phyloP scores from a whole-genome alignment of 64 coral and sea anemone genomes.

The Porites australiensis region DNA sequence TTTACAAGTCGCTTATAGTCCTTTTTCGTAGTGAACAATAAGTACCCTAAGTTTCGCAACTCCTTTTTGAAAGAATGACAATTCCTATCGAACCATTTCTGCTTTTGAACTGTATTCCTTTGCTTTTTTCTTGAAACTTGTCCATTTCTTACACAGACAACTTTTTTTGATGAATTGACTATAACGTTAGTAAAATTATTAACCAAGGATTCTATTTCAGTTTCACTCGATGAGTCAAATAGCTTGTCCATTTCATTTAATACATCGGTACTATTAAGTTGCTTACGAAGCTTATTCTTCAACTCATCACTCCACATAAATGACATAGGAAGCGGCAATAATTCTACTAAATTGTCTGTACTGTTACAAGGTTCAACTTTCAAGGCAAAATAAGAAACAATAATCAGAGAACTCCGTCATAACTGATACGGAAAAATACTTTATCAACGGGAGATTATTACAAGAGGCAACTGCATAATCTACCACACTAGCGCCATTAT shows the following conservation, averaged over 20 bases:
- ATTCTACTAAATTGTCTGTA: background rate
- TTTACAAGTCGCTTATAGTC: slow-evolving; percentile 23
- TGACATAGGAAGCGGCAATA: slow-evolving; percentile 23
- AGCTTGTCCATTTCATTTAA: slow-evolving; percentile 21
- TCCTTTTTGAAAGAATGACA: slow-evolving; percentile 44
- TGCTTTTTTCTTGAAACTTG: no score
- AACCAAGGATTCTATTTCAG: no score
- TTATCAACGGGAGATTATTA: slow-evolving; percentile 13
- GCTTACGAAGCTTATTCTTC: background rate
- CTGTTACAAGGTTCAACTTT: background rate
- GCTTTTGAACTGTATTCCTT: background rate
- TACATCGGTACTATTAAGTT: slow-evolving; percentile 8
- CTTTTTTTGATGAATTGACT: background rate
- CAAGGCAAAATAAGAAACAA: slow-evolving; percentile 19
- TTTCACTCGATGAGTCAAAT: no score
- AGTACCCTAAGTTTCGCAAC: slow-evolving; percentile 28
- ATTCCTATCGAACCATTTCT: slow-evolving; percentile 40
- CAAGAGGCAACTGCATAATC: slow-evolving; percentile 61
- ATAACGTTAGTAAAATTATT: no score
- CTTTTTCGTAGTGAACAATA: slow-evolving; percentile 39
- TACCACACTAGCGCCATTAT: slow-evolving; percentile 43
- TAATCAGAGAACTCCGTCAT: background rate
- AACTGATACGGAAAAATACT: slow-evolving; percentile 45
- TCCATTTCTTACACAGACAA: no score
- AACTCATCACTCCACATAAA: slow-evolving; percentile 16